Conservation (phyloP, 2,113 vertebrate genomes). For the Cygnus atratus region DNA sequence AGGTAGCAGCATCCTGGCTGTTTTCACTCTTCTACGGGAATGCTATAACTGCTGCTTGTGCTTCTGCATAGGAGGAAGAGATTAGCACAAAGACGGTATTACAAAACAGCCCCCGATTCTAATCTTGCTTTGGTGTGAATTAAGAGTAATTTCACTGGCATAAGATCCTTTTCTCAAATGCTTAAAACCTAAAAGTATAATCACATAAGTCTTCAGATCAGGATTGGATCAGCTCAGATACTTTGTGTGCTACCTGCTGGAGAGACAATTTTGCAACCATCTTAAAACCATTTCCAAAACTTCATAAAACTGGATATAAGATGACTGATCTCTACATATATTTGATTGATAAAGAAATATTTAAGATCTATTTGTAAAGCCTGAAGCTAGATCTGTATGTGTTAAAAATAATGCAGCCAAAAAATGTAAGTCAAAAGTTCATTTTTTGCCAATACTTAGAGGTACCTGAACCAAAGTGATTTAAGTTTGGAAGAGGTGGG, state of each 20-base stretch:
- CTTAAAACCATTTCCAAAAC: neutral
- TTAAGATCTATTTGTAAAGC: slow-evolving; percentile 63
- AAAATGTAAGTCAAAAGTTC: slow-evolving; percentile 61
- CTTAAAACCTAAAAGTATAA: neutral
- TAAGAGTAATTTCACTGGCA: neutral
- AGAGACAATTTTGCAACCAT: neutral
- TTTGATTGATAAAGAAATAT: slow-evolving; percentile 52
- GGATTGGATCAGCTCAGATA: neutral
- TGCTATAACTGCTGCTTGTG: slow-evolving; percentile 9
- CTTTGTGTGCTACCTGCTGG: neutral
- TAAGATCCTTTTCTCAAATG: neutral
- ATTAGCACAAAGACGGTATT: neutral
- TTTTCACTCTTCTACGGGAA: slow-evolving; percentile 43
- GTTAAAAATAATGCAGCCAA: slow-evolving; percentile 75
- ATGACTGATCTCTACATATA: neutral
- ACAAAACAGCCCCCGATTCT: neutral
- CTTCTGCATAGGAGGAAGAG: neutral
- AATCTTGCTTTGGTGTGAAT: slow-evolving; percentile 37
- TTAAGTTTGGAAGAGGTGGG: slow-evolving; percentile 55
- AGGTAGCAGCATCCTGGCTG: neutral
- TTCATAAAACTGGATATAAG: neutral
- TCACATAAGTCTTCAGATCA: neutral
- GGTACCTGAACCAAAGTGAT: slow-evolving; percentile 78
- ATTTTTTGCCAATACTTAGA: slow-evolving; percentile 75
- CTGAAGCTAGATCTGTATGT: slow-evolving; percentile 65